phyloP scores from a whole-genome alignment of 2,888 invertebrate species.

The Seladonia tumulorum region DNA sequence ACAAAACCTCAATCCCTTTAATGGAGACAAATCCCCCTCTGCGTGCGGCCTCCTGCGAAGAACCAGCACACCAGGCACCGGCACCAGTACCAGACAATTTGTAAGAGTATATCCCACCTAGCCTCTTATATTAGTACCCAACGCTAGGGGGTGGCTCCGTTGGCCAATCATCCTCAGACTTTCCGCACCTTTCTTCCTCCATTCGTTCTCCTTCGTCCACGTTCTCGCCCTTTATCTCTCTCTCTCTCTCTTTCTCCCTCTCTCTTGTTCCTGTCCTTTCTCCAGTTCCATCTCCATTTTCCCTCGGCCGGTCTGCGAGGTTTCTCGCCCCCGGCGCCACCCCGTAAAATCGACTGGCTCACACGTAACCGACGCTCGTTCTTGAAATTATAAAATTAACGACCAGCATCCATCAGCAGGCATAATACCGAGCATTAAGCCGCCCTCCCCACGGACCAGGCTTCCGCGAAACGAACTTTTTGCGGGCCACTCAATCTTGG shows the following conservation, averaged over 20 bases:
- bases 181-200: slow-evolving; percentile 56
- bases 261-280: slow-evolving; percentile 2
- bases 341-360: slow-evolving; percentile 39
- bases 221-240: not conserved
- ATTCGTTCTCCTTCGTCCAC: slow-evolving; percentile 4
- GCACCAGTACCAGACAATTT: slow-evolving; percentile 79
- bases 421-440: slow-evolving; percentile 75
- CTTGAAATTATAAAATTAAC: slow-evolving; percentile 80
- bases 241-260: not conserved
- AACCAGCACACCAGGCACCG: slow-evolving; percentile 28
- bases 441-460: slow-evolving; percentile 23
- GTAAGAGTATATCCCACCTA: slow-evolving; percentile 81
- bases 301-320: not conserved
- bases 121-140: slow-evolving; percentile 76
- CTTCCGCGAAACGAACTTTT: slow-evolving; percentile 69
- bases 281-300: not conserved
- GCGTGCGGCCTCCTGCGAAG: slow-evolving; percentile 74
- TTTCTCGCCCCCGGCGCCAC: not conserved
- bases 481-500: slow-evolving; percentile 75
- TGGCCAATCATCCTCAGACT: slow-evolving; percentile 74
- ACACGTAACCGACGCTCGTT: slow-evolving; percentile 48
- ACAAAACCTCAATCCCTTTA: slow-evolving; percentile 84
- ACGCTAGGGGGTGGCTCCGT: slow-evolving; percentile 60
- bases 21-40: slow-evolving; percentile 82
- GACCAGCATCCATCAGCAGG: slow-evolving; percentile 77